Evolutionary conservation across 2,888 invertebrate species (phyloP).

Genomic region (Venustoraphidia nigricollis): DNA sequence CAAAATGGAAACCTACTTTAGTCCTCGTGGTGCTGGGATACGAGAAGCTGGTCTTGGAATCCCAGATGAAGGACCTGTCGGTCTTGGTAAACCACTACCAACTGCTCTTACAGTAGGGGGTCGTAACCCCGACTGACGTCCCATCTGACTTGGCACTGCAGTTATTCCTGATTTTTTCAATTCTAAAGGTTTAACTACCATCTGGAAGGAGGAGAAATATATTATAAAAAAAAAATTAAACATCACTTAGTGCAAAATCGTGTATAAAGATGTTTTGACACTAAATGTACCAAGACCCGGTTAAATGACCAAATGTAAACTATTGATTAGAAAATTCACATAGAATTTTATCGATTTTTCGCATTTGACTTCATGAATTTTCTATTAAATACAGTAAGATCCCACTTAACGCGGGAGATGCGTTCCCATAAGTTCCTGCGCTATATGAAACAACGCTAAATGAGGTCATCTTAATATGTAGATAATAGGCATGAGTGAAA

Average conservation of each 20-base stretch:
- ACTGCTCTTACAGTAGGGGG: constrained; percentile 14
- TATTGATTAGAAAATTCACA: too few relatives aligned
- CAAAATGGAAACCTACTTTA: constrained; percentile 12
- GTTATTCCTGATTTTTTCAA: constrained; percentile 5
- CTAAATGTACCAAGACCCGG: too few relatives aligned
- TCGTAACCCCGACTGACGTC: not conserved
- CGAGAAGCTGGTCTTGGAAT: constrained; percentile 24
- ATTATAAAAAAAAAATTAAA: not conserved
- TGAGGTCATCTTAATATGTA: too few relatives aligned
- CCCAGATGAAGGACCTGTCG: constrained; percentile 17
- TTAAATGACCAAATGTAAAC: too few relatives aligned
- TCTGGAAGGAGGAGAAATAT: constrained; percentile 5
- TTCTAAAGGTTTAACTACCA: constrained; percentile 10
- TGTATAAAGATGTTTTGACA: not conserved
- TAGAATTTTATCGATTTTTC: too few relatives aligned
- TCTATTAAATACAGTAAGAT: too few relatives aligned
- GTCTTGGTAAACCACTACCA: constrained; percentile 23
- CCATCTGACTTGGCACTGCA: constrained; percentile 11
- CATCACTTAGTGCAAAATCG: not conserved
- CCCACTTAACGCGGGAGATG: too few relatives aligned
- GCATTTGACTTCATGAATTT: too few relatives aligned
- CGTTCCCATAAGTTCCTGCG: too few relatives aligned
- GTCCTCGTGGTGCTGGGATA: constrained; percentile 22
- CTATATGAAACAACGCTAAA: too few relatives aligned
- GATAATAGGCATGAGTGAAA: too few relatives aligned